phyloP scores from a whole-genome alignment of 2,797 vertebrate genomes.

The Pantherophis alleghaniensis region DNA sequence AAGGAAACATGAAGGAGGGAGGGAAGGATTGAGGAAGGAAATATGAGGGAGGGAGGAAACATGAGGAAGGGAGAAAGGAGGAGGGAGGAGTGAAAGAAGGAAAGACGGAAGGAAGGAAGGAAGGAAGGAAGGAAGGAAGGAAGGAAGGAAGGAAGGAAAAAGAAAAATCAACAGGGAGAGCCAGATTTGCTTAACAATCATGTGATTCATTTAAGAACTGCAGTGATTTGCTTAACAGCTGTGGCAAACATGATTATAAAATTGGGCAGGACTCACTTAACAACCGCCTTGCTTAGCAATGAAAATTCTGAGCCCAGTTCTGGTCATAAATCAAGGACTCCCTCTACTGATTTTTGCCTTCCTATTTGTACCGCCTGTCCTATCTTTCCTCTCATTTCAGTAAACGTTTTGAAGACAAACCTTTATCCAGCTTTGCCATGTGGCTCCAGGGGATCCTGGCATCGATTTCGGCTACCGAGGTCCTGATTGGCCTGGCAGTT shows the following conservation, averaged over 20 bases:
- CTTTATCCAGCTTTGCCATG: neutral
- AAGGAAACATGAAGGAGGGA: too few species aligned
- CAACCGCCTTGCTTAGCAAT: neutral
- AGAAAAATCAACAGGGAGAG: neutral
- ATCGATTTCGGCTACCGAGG: constrained; percentile 70
- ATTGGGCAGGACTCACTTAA: neutral
- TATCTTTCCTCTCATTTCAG: constrained; percentile 7
- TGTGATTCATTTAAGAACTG: neutral
- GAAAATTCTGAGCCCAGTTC: neutral
- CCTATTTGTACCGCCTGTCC: accelerated
- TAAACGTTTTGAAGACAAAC: accelerated
- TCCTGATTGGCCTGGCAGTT: constrained; percentile 67
- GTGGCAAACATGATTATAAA: neutral
- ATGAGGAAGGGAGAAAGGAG: too few species aligned
- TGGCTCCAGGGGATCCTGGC: constrained; percentile 31
- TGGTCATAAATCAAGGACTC: neutral
- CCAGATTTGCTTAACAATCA: neutral
- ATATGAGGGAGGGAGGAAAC: too few species aligned
- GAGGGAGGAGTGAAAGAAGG: too few species aligned
- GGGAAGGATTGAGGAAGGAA: accelerated
- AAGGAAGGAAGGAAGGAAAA: neutral
- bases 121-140: too few species aligned
- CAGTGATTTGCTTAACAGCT: neutral
- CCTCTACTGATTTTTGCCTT: accelerated
- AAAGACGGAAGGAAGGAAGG: too few species aligned